These are phyloP conservation scores for Eleginops maclovinus DNA, from an alignment of 2,113 vertebrate genomes.

Conservation along the genomic window DNA sequence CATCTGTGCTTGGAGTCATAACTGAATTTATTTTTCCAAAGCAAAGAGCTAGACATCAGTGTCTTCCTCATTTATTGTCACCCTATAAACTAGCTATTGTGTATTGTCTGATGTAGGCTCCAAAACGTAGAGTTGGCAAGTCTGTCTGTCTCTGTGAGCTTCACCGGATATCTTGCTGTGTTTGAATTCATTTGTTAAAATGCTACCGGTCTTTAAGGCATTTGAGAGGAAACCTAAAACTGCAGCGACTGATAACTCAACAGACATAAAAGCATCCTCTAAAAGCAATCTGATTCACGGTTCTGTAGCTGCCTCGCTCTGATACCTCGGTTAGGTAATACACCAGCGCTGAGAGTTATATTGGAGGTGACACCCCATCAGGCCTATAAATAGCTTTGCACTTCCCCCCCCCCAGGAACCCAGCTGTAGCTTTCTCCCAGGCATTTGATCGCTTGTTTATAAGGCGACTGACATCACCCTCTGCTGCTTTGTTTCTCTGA, in stretches of 20 bases:
- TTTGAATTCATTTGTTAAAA: slow-evolving; percentile 14
- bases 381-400: slow-evolving; percentile 75
- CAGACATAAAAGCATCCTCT: slow-evolving; percentile 34
- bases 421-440: slow-evolving; percentile 65
- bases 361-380: slow-evolving; percentile 72
- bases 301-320: slow-evolving; percentile 8
- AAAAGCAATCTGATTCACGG: slow-evolving; percentile 44
- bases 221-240: slow-evolving; percentile 28
- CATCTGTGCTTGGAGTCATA: slow-evolving; percentile 13
- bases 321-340: slow-evolving; percentile 62
- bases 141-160: neutral
- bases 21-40: slow-evolving; percentile 9
- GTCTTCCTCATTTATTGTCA: neutral
- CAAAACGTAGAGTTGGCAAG: neutral
- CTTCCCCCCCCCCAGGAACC: slow-evolving; percentile 64
- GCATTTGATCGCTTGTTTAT: slow-evolving; percentile 73
- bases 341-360: slow-evolving; percentile 55
- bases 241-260: slow-evolving; percentile 19
- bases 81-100: neutral
- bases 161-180: neutral
- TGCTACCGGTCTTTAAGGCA: neutral
- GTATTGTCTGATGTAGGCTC: neutral
- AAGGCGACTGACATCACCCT: slow-evolving; percentile 55
- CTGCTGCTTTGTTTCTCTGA: slow-evolving; percentile 54
- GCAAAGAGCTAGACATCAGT: slow-evolving; percentile 2